phyloP scores from a whole-genome alignment of 1,140 invertebrate genomes.

The Pogonognathellus flavescens region DNA sequence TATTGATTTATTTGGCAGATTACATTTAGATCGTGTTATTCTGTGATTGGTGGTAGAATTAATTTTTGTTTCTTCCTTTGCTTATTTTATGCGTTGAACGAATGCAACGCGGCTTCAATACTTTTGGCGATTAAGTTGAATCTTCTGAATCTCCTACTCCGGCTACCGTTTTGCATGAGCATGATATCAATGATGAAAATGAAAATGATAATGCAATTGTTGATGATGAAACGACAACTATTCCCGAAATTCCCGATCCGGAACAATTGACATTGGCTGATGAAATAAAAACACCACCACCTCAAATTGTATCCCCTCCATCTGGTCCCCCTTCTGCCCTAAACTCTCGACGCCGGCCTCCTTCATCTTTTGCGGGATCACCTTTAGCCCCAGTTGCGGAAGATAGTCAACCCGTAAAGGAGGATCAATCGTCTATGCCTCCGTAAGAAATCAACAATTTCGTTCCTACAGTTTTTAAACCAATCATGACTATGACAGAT shows the following conservation, averaged over 20 bases:
- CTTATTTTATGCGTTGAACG: slow-evolving; percentile 20
- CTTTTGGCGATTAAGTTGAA: slow-evolving; percentile 31
- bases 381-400: slow-evolving; percentile 16
- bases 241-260: background rate
- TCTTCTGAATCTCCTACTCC: slow-evolving; percentile 5
- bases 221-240: background rate
- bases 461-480: no score
- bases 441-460: background rate
- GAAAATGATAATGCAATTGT: slow-evolving; percentile 28
- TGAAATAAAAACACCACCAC: background rate
- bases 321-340: background rate
- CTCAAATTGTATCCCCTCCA: background rate
- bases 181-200: background rate
- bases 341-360: background rate
- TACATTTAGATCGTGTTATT: background rate
- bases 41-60: slow-evolving; percentile 20
- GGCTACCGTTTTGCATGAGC: slow-evolving; percentile 29
- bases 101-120: slow-evolving; percentile 26
- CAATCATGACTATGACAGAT: no score
- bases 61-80: slow-evolving; percentile 19
- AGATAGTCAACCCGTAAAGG: background rate
- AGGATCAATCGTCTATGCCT: background rate
- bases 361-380: slow-evolving; percentile 25
- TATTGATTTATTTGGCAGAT: no score
- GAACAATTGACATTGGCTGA: background rate